phyloP scores from a whole-genome alignment of 2,797 vertebrate genomes.

The Dryobates pubescens region DNA sequence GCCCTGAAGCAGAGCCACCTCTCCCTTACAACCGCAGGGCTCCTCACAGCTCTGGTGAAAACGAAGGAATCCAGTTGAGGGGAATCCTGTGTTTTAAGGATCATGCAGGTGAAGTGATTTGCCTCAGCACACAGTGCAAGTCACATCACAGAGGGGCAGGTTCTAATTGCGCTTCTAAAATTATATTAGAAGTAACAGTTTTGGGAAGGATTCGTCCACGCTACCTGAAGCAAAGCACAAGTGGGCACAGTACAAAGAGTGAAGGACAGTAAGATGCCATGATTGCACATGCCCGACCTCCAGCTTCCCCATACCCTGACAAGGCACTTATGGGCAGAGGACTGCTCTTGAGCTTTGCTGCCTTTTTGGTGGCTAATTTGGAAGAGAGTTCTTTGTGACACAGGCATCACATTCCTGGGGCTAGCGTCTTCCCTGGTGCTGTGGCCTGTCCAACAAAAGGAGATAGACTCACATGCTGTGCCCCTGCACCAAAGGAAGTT shows the following conservation, averaged over 20 bases:
- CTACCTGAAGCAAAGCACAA: not conserved
- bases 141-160: not conserved
- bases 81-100: fast-evolving
- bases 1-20: not conserved
- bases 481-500: not conserved
- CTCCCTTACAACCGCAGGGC: too few relatives aligned
- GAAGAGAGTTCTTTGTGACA: not conserved
- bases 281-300: not conserved
- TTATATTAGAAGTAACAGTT: not conserved
- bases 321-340: fast-evolving
- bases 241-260: not conserved
- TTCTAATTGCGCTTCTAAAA: not conserved
- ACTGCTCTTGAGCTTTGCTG: not conserved
- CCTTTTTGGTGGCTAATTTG: not conserved
- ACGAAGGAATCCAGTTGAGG: fast-evolving
- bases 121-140: fast-evolving
- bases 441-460: too few relatives aligned
- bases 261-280: not conserved
- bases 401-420: fast-evolving
- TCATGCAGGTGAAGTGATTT: fast-evolving
- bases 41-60: not conserved
- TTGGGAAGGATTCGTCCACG: fast-evolving
- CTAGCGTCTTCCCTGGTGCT: not conserved
- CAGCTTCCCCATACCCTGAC: fast-evolving
- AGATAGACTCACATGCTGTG: fast-evolving